Evolutionary conservation across 2,113 vertebrate genomes (phyloP), one percentile per base, ranked within the genome.

Genomic region (Mesocricetus auratus): DNA sequence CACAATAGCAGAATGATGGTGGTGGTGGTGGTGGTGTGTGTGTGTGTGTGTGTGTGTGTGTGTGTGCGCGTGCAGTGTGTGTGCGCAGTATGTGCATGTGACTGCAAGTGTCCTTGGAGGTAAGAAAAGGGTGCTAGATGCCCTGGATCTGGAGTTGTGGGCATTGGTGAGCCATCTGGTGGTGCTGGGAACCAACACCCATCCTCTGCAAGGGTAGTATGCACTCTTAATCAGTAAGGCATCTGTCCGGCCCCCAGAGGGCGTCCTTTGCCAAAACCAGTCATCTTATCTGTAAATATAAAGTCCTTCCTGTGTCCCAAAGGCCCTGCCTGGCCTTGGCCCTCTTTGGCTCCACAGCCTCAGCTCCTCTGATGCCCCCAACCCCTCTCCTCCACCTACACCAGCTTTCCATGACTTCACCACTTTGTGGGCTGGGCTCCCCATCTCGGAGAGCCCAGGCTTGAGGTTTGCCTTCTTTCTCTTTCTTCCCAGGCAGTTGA

Each of bases 381-480:
- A 0, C 22, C n/a, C 10, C 58, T 82, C 71, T 50, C 2, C 33
- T 66, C 16, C 1, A 26, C 16, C 31, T 16, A 29, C 33, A 53
- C 0, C 36, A 89, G 39, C 60, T 42, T 64, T 66, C n/a, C 9
- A 3, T 45, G 62, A 82, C 71, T 3, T 39, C n/a, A 21, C 50
- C 7, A 17, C 1, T 17, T 2, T 11, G 0, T 39, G 31, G 33
- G 1, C 36, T 19, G 21, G 74, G 36, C 9, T 78, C 24, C 68
- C n/a, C 26, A 9, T 24, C 50, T 45, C 31, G 0, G 1, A 12
- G 17, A 69, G 15, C 22, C 47, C 24, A 0, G 10, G 7, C 31
- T 58, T 85, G 26, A 3, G 19, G 31, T n/a, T 33, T 39, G 9
- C 66, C n/a, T 86, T 82, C 50, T 53, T 64, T 21, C 19, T 24